Evolutionary conservation across 1,140 invertebrate species (phyloP), one percentile per base, ranked within the genome.

Genomic region (Leptonema lineaticorne): DNA sequence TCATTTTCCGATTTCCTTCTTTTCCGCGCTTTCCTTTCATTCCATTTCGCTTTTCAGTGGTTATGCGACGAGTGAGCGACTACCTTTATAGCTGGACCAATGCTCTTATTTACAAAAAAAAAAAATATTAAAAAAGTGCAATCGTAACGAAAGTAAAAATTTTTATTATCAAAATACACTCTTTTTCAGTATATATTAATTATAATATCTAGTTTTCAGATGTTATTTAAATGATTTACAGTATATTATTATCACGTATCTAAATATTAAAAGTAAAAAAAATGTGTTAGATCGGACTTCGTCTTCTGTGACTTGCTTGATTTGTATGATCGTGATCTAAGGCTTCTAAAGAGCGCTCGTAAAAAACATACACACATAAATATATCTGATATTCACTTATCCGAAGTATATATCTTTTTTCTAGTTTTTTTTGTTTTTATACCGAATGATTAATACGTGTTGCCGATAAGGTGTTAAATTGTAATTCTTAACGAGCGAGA

Each of bases 1-100:
- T 71, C 53, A 68, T 68, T 71, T 71, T 63, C 30, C 26, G 58
- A 69, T 56, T 63, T 59, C 26, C 65, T 62, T 70, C 60, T 60
- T 69, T 65, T 65, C n/a, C n/a, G n/a, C n/a, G n/a, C n/a, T n/a
- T n/a, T n/a, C n/a, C n/a, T n/a, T n/a, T n/a, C n/a, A n/a, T 62
- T 62, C 46, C 57, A 62, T 62, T 62, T 41, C 62, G 30, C 46
- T 64, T 28, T 27, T 18, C 18, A 6, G 27, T 16, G 18, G 27
- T 41, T 50, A 45, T 18, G 37, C 16, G 16, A 16, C 16, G 16
- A 41, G 37, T 41, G 37, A 2, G 16, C 37, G 37, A 41, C 11
- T 41, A 24, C 50, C 11, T 53, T 26, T 53, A 53, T 59, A n/a
- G n/a, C n/a, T n/a, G n/a, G n/a, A n/a, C n/a, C n/a, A n/a, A n/a